Evolutionary conservation across 2,797 vertebrate genomes (phyloP).

Genomic region (Premnoplex brunnescens): DNA sequence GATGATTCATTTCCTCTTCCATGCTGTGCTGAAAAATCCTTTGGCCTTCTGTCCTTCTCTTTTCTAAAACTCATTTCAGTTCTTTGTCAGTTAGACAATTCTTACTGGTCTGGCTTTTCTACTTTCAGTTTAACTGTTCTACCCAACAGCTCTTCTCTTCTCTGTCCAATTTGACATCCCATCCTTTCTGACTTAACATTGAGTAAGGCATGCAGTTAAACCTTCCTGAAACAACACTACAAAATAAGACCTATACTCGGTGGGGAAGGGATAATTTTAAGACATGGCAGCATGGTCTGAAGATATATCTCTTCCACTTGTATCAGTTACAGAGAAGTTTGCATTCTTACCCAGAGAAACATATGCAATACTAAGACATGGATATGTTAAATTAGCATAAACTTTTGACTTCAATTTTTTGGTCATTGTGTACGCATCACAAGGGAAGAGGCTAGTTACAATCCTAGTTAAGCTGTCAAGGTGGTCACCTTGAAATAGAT

Average conservation of each 20-base stretch:
- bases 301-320: background rate
- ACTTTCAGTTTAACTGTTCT: background rate
- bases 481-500: background rate
- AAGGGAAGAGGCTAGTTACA: background rate
- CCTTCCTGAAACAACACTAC: background rate
- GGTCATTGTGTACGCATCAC: accelerated
- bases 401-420: background rate
- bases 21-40: background rate
- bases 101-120: background rate
- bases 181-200: background rate
- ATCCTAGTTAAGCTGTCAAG: background rate
- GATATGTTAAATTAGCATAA: background rate
- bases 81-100: background rate
- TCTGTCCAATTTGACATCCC: background rate
- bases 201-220: background rate
- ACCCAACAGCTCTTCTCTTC: background rate
- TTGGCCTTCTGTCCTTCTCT: background rate
- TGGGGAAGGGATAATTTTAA: background rate
- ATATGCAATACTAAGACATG: too few species aligned
- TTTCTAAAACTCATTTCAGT: background rate
- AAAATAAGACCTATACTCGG: background rate
- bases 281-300: background rate
- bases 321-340: background rate
- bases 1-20: background rate
- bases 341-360: background rate